Evolutionary conservation across 1,140 invertebrate species (phyloP), one percentile per base, ranked within the genome.

Genomic region (Holotrichia oblita): DNA sequence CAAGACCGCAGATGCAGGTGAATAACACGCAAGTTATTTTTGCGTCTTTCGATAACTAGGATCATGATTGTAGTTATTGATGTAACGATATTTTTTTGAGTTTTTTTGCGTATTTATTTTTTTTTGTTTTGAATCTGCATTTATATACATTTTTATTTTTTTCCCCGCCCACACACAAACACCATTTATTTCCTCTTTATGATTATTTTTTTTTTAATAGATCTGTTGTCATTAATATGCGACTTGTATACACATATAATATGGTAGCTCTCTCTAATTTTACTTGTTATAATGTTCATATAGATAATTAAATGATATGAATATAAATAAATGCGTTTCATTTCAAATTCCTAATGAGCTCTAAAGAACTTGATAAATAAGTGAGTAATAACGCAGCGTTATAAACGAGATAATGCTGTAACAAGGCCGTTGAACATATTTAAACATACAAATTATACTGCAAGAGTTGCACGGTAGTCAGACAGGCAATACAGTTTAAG

Each of bases 261-360:
- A 84, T 84, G 84, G 84, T 85, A 85, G 84, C 83, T 85, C 83
- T 85, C 83, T 84, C 82, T 84, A 69, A 69, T 69, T 83, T 85
- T 85, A 77, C 83, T 84, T 85, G 84, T 85, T 85, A 85, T 81
- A 83, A 85, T 84, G 83, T 85, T 85, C 83, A 83, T 84, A 84
- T 85, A 85, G 81, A 81, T 83, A 83, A 84, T 83, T 83, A 84
- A 84, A 84, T 69, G 61, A 69, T 69, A 69, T 69, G 61, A 69
- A 69, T 69, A 69, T 22, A 69, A 69, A 27, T 69, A 12, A 7
- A 22, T 2, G 61, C 12, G 61, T 69, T 69, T 69, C 8, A 48
- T 3, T 48, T 48, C n/a, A 48, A 14, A n/a, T 55, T 55, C 14
- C n/a, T 3, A 3, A 55, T 7, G 8, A 44, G 2, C 42, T 44